These are phyloP conservation scores for Trypoxylus dichotomus DNA, from an alignment of 1,140 invertebrate genomes.

Conservation along the genomic window DNA sequence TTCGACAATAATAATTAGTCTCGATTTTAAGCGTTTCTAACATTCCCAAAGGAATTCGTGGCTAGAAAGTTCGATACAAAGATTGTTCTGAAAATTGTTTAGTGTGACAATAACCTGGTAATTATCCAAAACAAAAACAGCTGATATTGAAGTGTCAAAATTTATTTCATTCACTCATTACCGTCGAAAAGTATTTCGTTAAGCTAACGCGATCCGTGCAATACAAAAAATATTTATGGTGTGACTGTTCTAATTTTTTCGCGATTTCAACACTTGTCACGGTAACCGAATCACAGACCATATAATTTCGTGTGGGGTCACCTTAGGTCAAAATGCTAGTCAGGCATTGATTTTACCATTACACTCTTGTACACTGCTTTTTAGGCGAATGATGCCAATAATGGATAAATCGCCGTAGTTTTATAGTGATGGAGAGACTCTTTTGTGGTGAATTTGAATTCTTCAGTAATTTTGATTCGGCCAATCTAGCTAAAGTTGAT, in stretches of 20 bases:
- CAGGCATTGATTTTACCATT: slow-evolving; percentile 11
- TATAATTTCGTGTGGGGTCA: slow-evolving; percentile 12
- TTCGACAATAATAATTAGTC: too few relatives aligned
- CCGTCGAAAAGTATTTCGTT: neutral
- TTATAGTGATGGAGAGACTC: slow-evolving; percentile 53
- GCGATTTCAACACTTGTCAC: neutral
- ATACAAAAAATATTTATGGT: slow-evolving; percentile 12
- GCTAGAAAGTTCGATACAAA: too few relatives aligned
- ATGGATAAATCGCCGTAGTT: slow-evolving; percentile 13
- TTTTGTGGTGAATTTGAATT: slow-evolving; percentile 70
- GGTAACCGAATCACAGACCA: neutral
- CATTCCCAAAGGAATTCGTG: too few relatives aligned
- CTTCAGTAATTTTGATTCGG: slow-evolving; percentile 84
- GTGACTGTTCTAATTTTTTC: neutral
- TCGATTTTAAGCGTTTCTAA: too few relatives aligned
- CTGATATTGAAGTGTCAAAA: slow-evolving; percentile 29
- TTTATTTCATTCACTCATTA: neutral
- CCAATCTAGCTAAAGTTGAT: slow-evolving; percentile 80
- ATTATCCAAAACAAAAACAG: slow-evolving; percentile 28
- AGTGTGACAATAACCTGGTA: neutral
- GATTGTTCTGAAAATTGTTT: too few relatives aligned
- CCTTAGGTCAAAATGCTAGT: neutral
- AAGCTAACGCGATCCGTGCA: neutral
- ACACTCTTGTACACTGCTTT: neutral
- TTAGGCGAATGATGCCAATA: neutral